Evolutionary conservation across 1,140 invertebrate species (phyloP), one percentile per base, ranked within the genome.

Genomic region (Tetragnatha versicolor): DNA sequence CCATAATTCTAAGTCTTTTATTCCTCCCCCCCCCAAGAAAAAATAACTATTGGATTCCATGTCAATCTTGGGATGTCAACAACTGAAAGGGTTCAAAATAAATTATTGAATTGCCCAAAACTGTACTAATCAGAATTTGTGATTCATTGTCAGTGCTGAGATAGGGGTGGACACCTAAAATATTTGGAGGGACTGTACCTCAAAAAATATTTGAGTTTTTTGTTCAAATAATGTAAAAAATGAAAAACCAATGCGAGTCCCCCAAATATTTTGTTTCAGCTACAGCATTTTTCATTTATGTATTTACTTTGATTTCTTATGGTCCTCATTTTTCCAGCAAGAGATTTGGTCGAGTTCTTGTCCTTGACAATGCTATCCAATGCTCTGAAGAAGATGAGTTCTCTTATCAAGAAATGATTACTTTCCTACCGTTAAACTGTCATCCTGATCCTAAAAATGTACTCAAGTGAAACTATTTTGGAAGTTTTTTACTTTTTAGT

Each of bases 381-480:
- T 97, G 94, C 82, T 97, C 97, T 2, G 93, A 99, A 85, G 89
- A 90, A 80, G 98, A 99, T 89, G 98, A 99, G 87, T 98, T 96
- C 85, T 91, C 96, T 0, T 99, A 99, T 86, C 97, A 99, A 87
- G 98, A 99, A 89, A 98, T 98, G 96, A 94, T 99, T 80, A 90
- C 95, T 2, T 97, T 97, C 88, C 84, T 99, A 31, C 96, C 98
- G 0, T 85, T 99, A 0, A 96, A 94, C 84, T 92, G 89, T 82
- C 97, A 99, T 88, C 91, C 93, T 2, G 92, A 93, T 84, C 97
- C 98, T 0, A 90, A 93, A 85, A 94, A 93, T 78, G 97, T 98
- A 79, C 20, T 6, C n/a, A n/a, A n/a, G n/a, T n/a, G n/a, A n/a
- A n/a, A n/a, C n/a, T 45, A 45, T 10, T 10, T 45, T 10, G 9